Base-by-base conservation (phyloP, 2,113 vertebrate genomes). In the Festucalex cinctus region DNA sequence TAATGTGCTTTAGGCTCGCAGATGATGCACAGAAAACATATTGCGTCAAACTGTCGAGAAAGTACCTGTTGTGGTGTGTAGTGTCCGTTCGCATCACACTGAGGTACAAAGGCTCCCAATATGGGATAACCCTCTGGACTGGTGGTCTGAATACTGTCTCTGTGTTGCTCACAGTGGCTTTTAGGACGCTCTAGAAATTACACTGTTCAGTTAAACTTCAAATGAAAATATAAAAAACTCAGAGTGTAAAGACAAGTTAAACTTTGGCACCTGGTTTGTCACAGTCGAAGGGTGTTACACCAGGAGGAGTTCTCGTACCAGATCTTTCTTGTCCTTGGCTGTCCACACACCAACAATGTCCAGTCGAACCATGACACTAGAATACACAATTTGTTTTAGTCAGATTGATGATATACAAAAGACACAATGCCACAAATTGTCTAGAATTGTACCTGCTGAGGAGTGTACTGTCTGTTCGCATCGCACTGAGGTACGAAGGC, bases 271-370 rank as follows among this genome's bases (percentile, higher is more conserved):
- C 93, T 89, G 88, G 80, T 44, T 69, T 77, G 37, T 90, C 74
- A 0, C 93, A 94, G 75, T 73, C 83, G 0, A 82, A 86, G 0
- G 69, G 80, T 0, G 82, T 66, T 14, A 77, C 74, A 58, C 93
- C 91, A 0, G 93, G 91, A 0, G 77, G 76, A 0, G 85, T 91
- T 32, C 85, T 82, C 0, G 92, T 94, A 8, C 93, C 93, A 0
- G 86, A 73, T 13, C 92, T 83, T 81, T 94, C 93, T 37, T 86
- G 86, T 16, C 94, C 93, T 0, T 77, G 53, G 0, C 16, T 53
- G 0, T 92, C 86, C 77, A 95, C 93, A 0, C 93, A 94, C 93
- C 93, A 94, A 80, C 93, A 94, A 73, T 93, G 63, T 63, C 93
- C 93, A 0, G 85, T 90, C 72, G 87, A 84, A 26, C 87, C 1